Base-by-base conservation (phyloP, 2,113 vertebrate genomes). In the Chloropsis hardwickii region DNA sequence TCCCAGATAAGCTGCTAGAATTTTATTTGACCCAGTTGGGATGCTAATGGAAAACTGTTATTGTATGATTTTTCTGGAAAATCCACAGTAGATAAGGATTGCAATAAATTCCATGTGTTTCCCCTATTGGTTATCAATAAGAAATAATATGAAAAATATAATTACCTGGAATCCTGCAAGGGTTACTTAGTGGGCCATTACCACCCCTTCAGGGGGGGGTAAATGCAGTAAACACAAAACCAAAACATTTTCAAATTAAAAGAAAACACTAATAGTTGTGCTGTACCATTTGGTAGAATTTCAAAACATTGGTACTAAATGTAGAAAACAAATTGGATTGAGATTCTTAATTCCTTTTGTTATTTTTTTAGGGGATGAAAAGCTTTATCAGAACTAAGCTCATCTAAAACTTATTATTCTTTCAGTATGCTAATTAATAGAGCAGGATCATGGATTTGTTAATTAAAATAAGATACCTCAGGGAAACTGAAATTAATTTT, bases 401-500 rank as follows among this genome's bases (percentile, higher is more conserved):
- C 89, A 90, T 97, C 86, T 95, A 83, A 93, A 96, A 97, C 70
- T 95, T 98, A 97, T 87, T 97, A 97, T 96, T 96, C 87, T 92
- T 98, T 95, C 77, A 85, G 82, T 74, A 95, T 97, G 95, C 97
- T 98, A 97, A 98, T 98, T 98, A 98, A 97, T 97, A 96, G 80
- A 97, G 92, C 53, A 97, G 80, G 87, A 97, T 95, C 96, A 83
- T 94, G 90, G 54, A 95, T 98, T 97, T 97, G 87, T 98, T 98
- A 98, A 98, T 98, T 98, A 98, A 98, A 98, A 97, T 96, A 97
- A 96, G 93, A 97, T 92, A 97, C 94, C 95, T 97, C 94, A 72
- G 97, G 96, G 97, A 98, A 97, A 94, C 27, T 90, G 88, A 98
- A 98, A 98, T 98, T 98, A 98, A 98, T 98, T 98, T 98, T 98